Conservation (phyloP, 1,140 invertebrate species). For the Sweltsa coloradensis region DNA sequence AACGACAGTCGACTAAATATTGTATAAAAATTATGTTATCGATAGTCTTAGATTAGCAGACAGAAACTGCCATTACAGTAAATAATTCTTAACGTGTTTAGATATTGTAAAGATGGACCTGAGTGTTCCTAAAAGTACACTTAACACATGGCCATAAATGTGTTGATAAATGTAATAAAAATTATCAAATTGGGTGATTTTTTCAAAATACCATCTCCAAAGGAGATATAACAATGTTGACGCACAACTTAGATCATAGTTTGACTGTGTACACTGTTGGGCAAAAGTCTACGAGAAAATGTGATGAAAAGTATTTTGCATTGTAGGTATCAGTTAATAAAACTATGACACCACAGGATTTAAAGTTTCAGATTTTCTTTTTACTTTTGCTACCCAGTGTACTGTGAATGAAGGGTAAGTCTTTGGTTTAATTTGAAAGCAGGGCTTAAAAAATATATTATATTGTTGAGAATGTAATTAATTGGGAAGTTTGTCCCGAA, state of each 20-base stretch:
- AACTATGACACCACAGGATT: too few relatives aligned
- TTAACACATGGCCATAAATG: background rate
- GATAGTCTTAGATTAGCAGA: background rate
- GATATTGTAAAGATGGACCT: background rate
- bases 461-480: background rate
- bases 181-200: background rate
- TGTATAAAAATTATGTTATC: background rate
- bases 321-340: background rate
- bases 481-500: conserved; percentile 3
- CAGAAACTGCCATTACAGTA: background rate
- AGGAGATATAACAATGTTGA: background rate
- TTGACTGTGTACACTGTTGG: background rate
- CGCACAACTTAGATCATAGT: background rate
- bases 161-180: background rate
- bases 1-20: background rate
- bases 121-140: background rate
- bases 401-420: too few relatives aligned
- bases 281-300: background rate
- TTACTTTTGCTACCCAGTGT: background rate
- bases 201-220: conserved; percentile 1
- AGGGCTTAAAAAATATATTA: background rate
- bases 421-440: background rate
- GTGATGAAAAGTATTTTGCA: background rate
- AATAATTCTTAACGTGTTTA: background rate
- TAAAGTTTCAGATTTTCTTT: background rate